Percentiles rank a stretch among this genome's conserved stretches.
These are phyloP conservation scores for Thaumetopoea pityocampa DNA, from an alignment of 1,140 invertebrate species.

Conservation along the genomic window DNA sequence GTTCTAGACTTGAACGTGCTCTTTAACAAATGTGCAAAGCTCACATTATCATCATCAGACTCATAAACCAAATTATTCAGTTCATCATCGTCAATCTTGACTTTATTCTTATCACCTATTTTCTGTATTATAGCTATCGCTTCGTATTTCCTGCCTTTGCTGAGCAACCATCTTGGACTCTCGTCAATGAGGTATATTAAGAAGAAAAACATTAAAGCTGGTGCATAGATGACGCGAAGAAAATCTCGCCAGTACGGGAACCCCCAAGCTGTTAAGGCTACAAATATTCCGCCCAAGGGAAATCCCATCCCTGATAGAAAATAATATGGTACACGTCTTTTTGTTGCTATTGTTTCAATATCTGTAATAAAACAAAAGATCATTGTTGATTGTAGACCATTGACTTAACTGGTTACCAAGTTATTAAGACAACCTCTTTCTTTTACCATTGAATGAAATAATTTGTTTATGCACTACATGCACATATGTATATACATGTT, in stretches of 20 bases:
- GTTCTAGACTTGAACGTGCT: conserved; percentile 43
- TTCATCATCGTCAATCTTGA: conserved; percentile 29
- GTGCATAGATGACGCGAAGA: conserved; percentile 45
- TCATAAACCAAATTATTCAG: conserved; percentile 39
- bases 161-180: conserved; percentile 80
- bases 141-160: conserved; percentile 64
- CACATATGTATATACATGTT: too few relatives aligned
- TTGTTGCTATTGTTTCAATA: conserved; percentile 44
- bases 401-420: too few relatives aligned
- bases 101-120: conserved; percentile 45
- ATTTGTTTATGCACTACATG: too few relatives aligned
- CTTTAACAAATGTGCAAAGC: conserved; percentile 29
- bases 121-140: conserved; percentile 43
- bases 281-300: conserved; percentile 27
- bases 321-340: conserved; percentile 36
- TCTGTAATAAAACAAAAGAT: conserved; percentile 32
- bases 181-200: conserved; percentile 52
- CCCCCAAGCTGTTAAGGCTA: conserved; percentile 34
- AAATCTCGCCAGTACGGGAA: conserved; percentile 49
- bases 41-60: conserved; percentile 16
- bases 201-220: conserved; percentile 41
- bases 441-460: too few relatives aligned
- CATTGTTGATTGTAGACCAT: too few relatives aligned
- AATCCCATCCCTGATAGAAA: conserved; percentile 36
- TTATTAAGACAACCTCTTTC: too few relatives aligned